Conservation (phyloP, 1,140 invertebrate genomes). For the Trachelipus rathkii region DNA sequence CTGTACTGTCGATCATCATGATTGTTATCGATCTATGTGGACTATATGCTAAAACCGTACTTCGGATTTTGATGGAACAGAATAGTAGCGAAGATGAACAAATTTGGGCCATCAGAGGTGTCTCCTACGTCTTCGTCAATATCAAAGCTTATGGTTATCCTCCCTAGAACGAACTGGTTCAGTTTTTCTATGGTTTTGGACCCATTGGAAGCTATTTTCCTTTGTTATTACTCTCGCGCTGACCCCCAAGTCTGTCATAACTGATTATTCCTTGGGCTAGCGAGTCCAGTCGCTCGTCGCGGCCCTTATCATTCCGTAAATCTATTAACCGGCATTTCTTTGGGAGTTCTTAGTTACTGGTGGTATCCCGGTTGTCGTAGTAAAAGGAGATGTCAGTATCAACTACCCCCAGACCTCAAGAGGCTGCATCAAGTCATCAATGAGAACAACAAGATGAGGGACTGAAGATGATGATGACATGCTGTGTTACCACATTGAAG, state of each 20-base stretch:
- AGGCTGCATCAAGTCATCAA: constrained; percentile 33
- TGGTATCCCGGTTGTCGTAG: constrained; percentile 76
- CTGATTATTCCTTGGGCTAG: constrained; percentile 65
- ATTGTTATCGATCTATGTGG: constrained; percentile 81
- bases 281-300: constrained; percentile 71
- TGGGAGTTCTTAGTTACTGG: constrained; percentile 79
- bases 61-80: constrained; percentile 32
- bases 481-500: constrained; percentile 24
- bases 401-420: constrained; percentile 43
- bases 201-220: constrained; percentile 63
- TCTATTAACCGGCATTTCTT: constrained; percentile 70
- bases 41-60: constrained; percentile 57
- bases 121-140: constrained; percentile 68
- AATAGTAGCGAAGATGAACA: constrained; percentile 37
- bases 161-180: constrained; percentile 73
- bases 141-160: constrained; percentile 86
- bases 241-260: constrained; percentile 79
- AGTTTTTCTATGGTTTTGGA: constrained; percentile 73
- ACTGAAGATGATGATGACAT: constrained; percentile 37
- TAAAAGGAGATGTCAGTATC: constrained; percentile 51
- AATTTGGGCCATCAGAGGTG: constrained; percentile 55
- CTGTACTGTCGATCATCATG: constrained; percentile 81
- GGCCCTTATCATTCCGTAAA: constrained; percentile 74
- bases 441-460: too few relatives aligned
- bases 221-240: constrained; percentile 79